phyloP scores from a whole-genome alignment of 2,113 vertebrate species.

The Melanerpes formicivorus region DNA sequence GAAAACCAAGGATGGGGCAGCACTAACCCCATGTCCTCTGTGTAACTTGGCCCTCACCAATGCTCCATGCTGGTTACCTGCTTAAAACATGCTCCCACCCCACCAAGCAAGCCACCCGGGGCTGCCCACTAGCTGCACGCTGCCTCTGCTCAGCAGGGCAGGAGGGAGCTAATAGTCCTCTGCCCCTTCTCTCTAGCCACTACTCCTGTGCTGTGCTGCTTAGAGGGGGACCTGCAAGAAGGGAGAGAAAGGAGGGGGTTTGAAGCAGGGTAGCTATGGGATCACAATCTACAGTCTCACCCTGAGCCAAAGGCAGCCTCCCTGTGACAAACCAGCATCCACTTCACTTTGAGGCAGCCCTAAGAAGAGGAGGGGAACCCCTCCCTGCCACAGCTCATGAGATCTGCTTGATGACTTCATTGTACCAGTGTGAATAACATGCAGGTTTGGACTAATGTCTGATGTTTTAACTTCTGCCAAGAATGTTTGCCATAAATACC shows the following conservation, averaged over 20 bases:
- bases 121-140: not conserved
- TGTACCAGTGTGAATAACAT: conserved; percentile 66
- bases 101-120: not conserved
- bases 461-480: conserved; percentile 64
- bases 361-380: conserved; percentile 18
- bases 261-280: not conserved
- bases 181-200: not conserved
- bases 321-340: not conserved
- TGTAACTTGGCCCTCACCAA: not conserved
- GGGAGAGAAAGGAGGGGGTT: not conserved
- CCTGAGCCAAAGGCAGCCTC: not conserved
- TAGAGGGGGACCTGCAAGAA: not conserved
- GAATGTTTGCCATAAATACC: conserved; percentile 71
- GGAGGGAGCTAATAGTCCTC: not conserved
- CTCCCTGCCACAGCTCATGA: not conserved
- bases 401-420: conserved; percentile 2
- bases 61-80: not conserved
- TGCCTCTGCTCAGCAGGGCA: not conserved
- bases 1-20: not conserved
- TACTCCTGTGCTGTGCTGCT: conserved; percentile 34
- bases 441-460: conserved; percentile 76
- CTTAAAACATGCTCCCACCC: not conserved
- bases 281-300: conserved; percentile 13
- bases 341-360: conserved; percentile 30
- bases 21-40: not conserved